Percentiles rank a stretch among this genome's conserved stretches.
These are phyloP conservation scores for Schrankia costaestrigalis DNA, from an alignment of 2,888 invertebrate species.

Conservation along the genomic window DNA sequence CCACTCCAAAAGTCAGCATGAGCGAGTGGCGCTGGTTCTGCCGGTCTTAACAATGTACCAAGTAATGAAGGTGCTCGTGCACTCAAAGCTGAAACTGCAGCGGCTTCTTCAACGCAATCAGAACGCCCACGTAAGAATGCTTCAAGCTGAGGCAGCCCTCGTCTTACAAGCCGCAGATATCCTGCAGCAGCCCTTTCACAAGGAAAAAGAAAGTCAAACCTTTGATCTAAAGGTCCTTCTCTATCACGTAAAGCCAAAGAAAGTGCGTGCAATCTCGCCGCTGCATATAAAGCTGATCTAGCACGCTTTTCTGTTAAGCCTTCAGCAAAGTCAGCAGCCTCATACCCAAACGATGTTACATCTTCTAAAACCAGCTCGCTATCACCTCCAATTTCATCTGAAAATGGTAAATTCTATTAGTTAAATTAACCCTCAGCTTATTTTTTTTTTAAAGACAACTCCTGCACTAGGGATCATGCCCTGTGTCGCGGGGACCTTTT, in stretches of 20 bases:
- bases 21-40: constrained; percentile 88
- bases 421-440: too few species aligned
- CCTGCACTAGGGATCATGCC: too few species aligned
- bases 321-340: constrained; percentile 84
- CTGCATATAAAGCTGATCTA: constrained; percentile 84
- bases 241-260: constrained; percentile 80
- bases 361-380: constrained; percentile 88
- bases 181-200: constrained; percentile 89
- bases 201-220: constrained; percentile 85
- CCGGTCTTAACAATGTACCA: constrained; percentile 84
- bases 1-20: constrained; percentile 94
- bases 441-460: too few species aligned
- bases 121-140: constrained; percentile 85
- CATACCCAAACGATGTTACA: constrained; percentile 83
- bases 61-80: constrained; percentile 87
- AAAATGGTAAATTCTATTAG: too few species aligned
- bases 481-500: too few species aligned
- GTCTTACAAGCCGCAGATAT: constrained; percentile 88
- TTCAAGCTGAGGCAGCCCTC: constrained; percentile 88
- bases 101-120: constrained; percentile 82
- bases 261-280: constrained; percentile 87
- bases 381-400: constrained; percentile 74
- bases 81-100: constrained; percentile 83
- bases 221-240: constrained; percentile 70
- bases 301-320: constrained; percentile 84